Evolutionary conservation across 2,888 invertebrate species (phyloP), one percentile per base, ranked within the genome.

Genomic region (Agonopterix alstromeriana): DNA sequence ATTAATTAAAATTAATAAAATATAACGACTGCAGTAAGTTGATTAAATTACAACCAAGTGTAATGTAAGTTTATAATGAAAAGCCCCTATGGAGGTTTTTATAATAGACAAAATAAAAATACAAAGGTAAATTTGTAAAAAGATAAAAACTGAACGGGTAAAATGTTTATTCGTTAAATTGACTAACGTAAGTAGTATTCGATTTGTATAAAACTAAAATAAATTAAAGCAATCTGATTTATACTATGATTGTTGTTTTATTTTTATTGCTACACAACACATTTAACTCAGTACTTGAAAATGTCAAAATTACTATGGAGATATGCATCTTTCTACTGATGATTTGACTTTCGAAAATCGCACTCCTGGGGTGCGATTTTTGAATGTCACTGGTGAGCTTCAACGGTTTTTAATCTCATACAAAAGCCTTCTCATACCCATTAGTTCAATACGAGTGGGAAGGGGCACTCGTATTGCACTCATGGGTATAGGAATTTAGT

Each of bases 191-290:
- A 87, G 88, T 89, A 89, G 89, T 77, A 85, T 79, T 89, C 87
- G 83, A 87, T 89, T 89, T 89, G 88, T 89, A 89, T 88, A 89
- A 89, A 88, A 89, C 69, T 87, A 81, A 80, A 78, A 75, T 81
- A 87, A 86, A 89, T 84, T 89, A 89, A 89, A 89, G 83, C 87
- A 82, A 89, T 89, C 88, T 86, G 85, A 86, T 89, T 89, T 89
- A 86, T 89, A 88, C 79, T 84, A 82, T 46, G 35, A 3, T 5
- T 55, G 66, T 68, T 59, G 82, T 89, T 86, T 88, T 58, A 79
- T 82, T 85, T 61, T 3, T 27, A 27, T 27, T 27, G 5, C 17
- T 17, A 17, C 3, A 17, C 17, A 2, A 14, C n/a, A n/a, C n/a
- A n/a, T n/a, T n/a, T n/a, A n/a, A n/a, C n/a, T n/a, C n/a, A n/a